Conservation (phyloP, 1,140 invertebrate genomes). For the Helicoverpa zea region DNA sequence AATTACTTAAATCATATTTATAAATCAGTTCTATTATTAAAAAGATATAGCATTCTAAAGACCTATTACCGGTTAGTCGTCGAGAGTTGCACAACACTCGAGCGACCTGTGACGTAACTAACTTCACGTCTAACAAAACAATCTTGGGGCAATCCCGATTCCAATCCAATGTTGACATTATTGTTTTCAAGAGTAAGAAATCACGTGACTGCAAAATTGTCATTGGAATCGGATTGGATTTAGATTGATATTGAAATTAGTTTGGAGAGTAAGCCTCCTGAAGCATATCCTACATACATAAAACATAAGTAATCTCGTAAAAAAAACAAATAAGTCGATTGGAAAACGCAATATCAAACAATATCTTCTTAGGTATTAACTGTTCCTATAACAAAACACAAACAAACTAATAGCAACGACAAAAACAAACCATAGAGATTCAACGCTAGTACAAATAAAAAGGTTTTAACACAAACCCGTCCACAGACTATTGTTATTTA, state of each 20-base stretch:
- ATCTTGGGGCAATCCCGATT: neutral
- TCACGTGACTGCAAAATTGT: neutral
- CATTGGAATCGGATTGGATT: neutral
- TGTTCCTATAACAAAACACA: neutral
- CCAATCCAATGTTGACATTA: conserved; percentile 3
- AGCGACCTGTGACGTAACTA: neutral
- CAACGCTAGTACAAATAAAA: conserved; percentile 18
- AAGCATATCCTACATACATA: no score
- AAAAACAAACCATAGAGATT: neutral
- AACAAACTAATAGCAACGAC: neutral
- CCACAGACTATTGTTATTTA: conserved; percentile 20
- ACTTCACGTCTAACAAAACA: neutral
- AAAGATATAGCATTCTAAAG: neutral
- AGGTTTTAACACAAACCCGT: neutral
- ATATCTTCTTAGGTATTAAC: no score
- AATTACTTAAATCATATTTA: conserved; percentile 1
- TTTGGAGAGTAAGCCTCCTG: no score
- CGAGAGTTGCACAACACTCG: neutral
- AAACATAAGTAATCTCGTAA: no score
- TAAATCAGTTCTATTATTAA: neutral
- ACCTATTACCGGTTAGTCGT: neutral
- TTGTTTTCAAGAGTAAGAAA: conserved; percentile 2
- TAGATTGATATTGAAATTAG: no score
- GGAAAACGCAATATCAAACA: no score
- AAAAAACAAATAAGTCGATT: no score